phyloP scores from a whole-genome alignment of 1,140 invertebrate species.

The Penaeus indicus region DNA sequence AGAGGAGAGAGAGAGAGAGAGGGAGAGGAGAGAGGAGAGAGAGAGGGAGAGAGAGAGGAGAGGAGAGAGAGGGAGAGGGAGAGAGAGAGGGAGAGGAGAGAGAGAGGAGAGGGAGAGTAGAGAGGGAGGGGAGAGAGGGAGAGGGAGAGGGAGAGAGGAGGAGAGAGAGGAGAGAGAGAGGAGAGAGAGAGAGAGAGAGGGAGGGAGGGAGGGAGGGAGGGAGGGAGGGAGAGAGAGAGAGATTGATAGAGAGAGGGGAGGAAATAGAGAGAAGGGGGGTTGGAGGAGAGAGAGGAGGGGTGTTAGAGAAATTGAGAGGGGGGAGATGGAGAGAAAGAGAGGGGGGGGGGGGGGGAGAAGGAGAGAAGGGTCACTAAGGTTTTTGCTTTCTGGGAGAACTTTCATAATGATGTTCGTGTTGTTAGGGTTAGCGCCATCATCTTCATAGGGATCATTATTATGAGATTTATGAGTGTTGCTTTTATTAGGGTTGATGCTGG shows the following conservation, averaged over 20 bases:
- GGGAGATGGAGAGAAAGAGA: constrained; percentile 14
- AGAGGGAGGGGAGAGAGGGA: no score
- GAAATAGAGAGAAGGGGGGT: not conserved
- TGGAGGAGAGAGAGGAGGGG: not conserved
- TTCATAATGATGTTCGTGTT: no score
- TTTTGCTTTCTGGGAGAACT: no score
- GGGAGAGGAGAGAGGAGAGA: not conserved
- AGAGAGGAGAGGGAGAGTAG: no score
- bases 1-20: not conserved
- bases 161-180: not conserved
- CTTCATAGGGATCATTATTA: no score
- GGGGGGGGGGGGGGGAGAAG: not conserved
- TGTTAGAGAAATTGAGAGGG: not conserved
- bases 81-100: no score
- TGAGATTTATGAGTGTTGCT: no score
- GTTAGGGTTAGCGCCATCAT: no score
- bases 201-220: not conserved
- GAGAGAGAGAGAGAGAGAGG: not conserved
- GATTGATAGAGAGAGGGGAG: not conserved
- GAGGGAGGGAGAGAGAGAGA: not conserved
- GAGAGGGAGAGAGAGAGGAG: not conserved
- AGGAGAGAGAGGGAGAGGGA: not conserved
- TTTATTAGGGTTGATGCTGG: no score
- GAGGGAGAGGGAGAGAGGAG: not conserved
- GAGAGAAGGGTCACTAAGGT: not conserved